Evolutionary conservation across 2,888 invertebrate genomes (phyloP).

Genomic region (Pelosia muscerda): DNA sequence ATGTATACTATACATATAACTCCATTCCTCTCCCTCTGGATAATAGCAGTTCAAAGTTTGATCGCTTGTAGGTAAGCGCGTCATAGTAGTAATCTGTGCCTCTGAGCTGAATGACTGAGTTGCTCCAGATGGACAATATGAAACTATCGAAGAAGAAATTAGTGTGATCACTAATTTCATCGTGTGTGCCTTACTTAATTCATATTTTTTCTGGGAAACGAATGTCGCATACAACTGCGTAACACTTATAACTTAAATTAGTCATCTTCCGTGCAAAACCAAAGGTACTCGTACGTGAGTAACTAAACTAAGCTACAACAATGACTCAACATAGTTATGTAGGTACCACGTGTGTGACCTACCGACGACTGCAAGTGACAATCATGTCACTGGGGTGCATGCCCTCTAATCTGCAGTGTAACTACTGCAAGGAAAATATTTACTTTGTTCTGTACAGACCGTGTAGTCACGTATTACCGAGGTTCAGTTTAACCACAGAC

Average conservation of each 20-base stretch:
- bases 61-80: too few relatives aligned
- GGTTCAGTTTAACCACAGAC: background rate
- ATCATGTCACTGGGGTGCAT: conserved; percentile 12
- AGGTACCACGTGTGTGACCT: conserved; percentile 28
- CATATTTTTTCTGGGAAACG: conserved; percentile 19
- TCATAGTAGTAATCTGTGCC: too few relatives aligned
- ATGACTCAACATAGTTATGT: conserved; percentile 42
- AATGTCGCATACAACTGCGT: conserved; percentile 32
- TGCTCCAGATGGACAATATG: background rate
- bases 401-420: conserved; percentile 5
- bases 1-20: too few relatives aligned
- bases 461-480: background rate
- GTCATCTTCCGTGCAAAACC: conserved; percentile 43
- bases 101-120: too few relatives aligned
- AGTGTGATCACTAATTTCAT: background rate
- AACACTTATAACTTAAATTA: conserved; percentile 36
- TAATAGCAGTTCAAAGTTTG: too few relatives aligned
- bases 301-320: conserved; percentile 23
- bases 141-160: background rate
- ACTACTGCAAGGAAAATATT: conserved; percentile 3
- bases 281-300: too few relatives aligned
- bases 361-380: conserved; percentile 25
- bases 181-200: background rate
- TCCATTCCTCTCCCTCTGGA: too few relatives aligned
- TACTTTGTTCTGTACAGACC: background rate